Conservation (phyloP, 2,113 vertebrate genomes). For the Natator depressus region DNA sequence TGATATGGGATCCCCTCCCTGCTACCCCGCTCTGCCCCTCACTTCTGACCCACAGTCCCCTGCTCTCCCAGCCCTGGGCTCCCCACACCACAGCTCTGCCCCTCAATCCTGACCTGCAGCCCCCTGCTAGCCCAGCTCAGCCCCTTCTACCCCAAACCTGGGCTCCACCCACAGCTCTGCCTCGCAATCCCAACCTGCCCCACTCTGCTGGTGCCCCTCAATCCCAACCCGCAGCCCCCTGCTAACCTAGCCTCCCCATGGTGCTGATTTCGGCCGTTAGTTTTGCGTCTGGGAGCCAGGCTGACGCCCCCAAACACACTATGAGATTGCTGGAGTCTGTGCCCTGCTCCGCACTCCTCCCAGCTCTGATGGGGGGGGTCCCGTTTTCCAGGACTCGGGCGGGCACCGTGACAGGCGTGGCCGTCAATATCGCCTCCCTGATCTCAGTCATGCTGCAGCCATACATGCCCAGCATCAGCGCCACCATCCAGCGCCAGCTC, state of each 20-base stretch:
- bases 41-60: no score
- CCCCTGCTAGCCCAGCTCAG: no score
- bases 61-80: no score
- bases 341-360: no score
- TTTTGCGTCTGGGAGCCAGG: neutral
- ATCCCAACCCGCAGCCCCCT: no score
- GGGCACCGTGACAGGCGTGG: slow-evolving; percentile 89
- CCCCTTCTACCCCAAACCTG: no score
- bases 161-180: neutral
- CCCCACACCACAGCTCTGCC: neutral
- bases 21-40: no score
- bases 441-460: slow-evolving; percentile 89
- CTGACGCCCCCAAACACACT: neutral
- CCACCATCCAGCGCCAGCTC: slow-evolving; percentile 88
- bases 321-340: accelerated
- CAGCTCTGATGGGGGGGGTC: accelerated
- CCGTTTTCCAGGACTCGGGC: slow-evolving; percentile 82
- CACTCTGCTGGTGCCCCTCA: no score
- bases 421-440: slow-evolving; percentile 89
- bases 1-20: neutral
- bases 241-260: neutral
- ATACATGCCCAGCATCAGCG: slow-evolving; percentile 90
- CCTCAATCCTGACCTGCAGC: no score
- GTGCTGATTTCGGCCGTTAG: neutral
- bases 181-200: no score